Evolutionary conservation across 2,888 invertebrate species (phyloP), one percentile per base, ranked within the genome.

Genomic region (Sesia bembeciformis): DNA sequence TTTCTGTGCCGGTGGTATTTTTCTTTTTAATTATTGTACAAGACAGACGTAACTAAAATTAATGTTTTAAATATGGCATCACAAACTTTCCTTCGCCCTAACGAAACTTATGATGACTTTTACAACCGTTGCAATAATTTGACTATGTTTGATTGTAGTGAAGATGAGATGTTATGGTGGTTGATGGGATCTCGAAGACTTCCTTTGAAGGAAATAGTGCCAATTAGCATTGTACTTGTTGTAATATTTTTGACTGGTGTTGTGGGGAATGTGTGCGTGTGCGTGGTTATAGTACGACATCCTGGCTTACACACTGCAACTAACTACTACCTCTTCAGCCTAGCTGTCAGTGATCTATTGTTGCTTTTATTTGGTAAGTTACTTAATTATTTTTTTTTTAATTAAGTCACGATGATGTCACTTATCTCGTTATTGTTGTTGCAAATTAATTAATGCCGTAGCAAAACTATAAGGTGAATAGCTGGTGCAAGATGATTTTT

Each of bases 271-370:
- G 83, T 95, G 5, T 92, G 93, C 60, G 96, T 97, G 4, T 97
- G 97, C 76, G 91, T 95, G 39, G 97, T 97, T 38, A 97, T 97
- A 58, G 91, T 94, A 6, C 92, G 92, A 57, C 95, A 96, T 69
- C 90, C 93, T 0, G 92, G 93, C 8, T 92, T 97, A 91, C 97
- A 96, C 70, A 96, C 96, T 0, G 95, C 97, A 0, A 98, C 97
- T 0, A 97, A 98, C 78, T 97, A 96, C 78, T 97, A 97, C 75
- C 90, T 97, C 53, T 96, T 97, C 84, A 97, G 95, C 79, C 87
- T 97, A 78, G 96, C 97, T 52, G 92, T 97, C 39, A 97, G 97
- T 52, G 97, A 98, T 84, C 86, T 97, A 50, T 91, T 94, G 55
- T 91, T 97, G 61, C 90, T 97, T 38, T 77, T 95, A 51, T 92